Conservation (phyloP, 2,797 vertebrate species). For the Carcharodon carcharias region DNA sequence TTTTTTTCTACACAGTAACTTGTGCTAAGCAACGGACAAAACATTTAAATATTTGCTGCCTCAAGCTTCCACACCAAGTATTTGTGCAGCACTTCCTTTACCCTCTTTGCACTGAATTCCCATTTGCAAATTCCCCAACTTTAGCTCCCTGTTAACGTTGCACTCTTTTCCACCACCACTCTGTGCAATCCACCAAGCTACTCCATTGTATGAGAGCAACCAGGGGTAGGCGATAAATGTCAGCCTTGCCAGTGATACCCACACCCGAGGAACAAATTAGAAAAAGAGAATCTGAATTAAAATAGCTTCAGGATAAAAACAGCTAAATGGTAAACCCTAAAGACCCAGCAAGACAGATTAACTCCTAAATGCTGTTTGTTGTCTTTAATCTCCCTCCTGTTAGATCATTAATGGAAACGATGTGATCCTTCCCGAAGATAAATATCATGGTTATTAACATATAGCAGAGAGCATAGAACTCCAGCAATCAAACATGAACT, state of each 20-base stretch:
- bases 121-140: background rate
- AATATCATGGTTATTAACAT: background rate
- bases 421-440: background rate
- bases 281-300: background rate
- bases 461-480: background rate
- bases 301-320: background rate
- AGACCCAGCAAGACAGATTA: background rate
- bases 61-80: background rate
- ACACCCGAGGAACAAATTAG: background rate
- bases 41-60: too few species aligned
- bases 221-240: background rate
- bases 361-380: conserved; percentile 1
- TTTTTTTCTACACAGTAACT: too few species aligned
- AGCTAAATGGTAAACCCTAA: background rate
- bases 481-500: too few species aligned
- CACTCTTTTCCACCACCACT: background rate
- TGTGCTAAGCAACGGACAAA: too few species aligned
- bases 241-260: background rate
- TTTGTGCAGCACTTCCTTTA: background rate
- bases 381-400: background rate
- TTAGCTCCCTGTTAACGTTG: background rate
- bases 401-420: background rate
- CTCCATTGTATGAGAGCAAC: background rate
- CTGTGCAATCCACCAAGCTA: background rate
- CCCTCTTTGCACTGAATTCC: background rate